Evolutionary conservation across 1,140 invertebrate genomes (phyloP), one percentile per base, ranked within the genome.

Genomic region (Sycophila sp.): DNA sequence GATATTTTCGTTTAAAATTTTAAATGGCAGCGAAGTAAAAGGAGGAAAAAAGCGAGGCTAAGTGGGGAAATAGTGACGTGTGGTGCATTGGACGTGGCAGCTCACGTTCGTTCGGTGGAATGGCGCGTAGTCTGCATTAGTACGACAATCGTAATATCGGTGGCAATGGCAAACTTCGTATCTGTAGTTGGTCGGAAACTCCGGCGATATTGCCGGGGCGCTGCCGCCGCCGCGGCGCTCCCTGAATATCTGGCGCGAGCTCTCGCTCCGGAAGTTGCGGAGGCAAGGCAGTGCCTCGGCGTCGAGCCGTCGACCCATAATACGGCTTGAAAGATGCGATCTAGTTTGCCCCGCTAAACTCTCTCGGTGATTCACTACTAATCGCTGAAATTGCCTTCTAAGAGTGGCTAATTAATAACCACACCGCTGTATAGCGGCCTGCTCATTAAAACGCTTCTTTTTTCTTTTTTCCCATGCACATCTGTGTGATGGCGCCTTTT

Each of bases 281-380:
- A 47, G 42, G 17, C 45, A 17, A 38, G 60, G 1, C n/a, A 19
- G 8, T 15, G 42, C 15, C 11, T 1, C 11, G 28, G 17, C 11
- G 30, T 17, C 19, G 15, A 22, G 19, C 38, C 24, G 3, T 36
- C 32, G 55, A n/a, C 11, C 7, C 26, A 30, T 45, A 62, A 62
- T 62, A 62, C 30, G 59, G 22, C 40, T 47, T 42, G 59, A 62
- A 62, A 62, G 59, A 62, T 62, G 59, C 59, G 59, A 62, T 62
- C 38, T 47, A 45, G 34, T 59, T 59, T 24, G 28, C 32, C 22
- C 17, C 8, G 13, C 34, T n/a, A 22, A n/a, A 11, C 47, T 17
- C n/a, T 26, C 17, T 30, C n/a, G n/a, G 10, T 64, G 19, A 40
- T 55, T 45, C 38, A 17, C 40, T 28, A 32, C 36, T 67, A 67